Conservation (phyloP, 2,888 invertebrate genomes). For the Acronicta leporina region DNA sequence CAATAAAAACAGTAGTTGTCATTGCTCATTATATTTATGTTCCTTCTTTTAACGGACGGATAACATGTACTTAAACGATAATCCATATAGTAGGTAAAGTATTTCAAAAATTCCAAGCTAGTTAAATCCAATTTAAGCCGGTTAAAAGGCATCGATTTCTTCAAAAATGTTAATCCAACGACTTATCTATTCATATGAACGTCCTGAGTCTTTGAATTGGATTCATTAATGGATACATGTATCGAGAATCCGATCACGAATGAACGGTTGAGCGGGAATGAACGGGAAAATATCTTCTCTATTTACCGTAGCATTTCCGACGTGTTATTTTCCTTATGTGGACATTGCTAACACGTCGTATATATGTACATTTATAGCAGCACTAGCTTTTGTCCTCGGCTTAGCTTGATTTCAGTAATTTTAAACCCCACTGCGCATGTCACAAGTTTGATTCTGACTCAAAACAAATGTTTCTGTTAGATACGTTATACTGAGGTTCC, state of each 20-base stretch:
- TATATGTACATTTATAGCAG: constrained; percentile 4
- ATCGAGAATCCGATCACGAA: constrained; percentile 35
- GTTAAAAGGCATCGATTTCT: background rate
- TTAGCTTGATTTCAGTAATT: too few species aligned
- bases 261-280: constrained; percentile 19
- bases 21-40: too few species aligned
- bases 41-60: too few species aligned
- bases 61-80: too few species aligned
- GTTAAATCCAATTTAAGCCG: background rate
- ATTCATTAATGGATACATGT: constrained; percentile 41
- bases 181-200: constrained; percentile 11
- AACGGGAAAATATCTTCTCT: constrained; percentile 32
- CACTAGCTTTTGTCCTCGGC: background rate
- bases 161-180: background rate
- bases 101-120: background rate
- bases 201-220: constrained; percentile 26
- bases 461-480: too few species aligned
- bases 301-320: constrained; percentile 32
- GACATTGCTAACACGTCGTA: constrained; percentile 17
- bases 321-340: constrained; percentile 35
- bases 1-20: too few species aligned
- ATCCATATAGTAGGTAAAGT: background rate
- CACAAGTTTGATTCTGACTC: too few species aligned
- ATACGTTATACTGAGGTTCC: too few species aligned
- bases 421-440: too few species aligned